Base-by-base conservation (phyloP, 2,888 invertebrate genomes). In the Eupithecia subumbrata region DNA sequence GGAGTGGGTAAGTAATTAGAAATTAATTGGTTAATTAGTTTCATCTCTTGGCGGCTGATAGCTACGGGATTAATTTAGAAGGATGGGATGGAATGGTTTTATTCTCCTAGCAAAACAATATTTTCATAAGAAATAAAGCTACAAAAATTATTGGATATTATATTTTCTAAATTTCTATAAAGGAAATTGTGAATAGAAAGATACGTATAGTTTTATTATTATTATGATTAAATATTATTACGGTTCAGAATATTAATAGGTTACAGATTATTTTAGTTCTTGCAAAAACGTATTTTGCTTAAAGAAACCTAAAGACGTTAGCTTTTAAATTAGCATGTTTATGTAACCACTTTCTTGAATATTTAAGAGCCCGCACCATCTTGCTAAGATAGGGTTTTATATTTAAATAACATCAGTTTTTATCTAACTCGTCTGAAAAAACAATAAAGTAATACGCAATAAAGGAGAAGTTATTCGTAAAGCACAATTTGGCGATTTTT, bases 1-100 rank as follows among this genome's bases (percentile, higher is more conserved):
- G 40, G 48, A 76, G 63, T 64, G 70, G 79, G 80, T 79, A 77
- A 79, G 80, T 80, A 43, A 25, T 64, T 64, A 64, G 34, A 12
- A 64, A 64, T 64, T 64, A 64, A 34, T 64, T 18, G 5, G 8
- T 30, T 64, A 18, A 9, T 63, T 18, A 7, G 34, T 64, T 18
- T 64, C 16, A 9, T 8, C 34, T 2, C 7, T 30, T 14, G n/a
- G 40, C 37, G 22, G 18, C 12, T 8, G 22, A 40, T 67, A n/a
- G 40, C 9, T 9, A 9, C 8, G 40, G 0, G 67, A 43, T 68
- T 16, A 5, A 2, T 60, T 56, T 56, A 22, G 22, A 11, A 25
- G 60, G 1, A 60, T 22, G 22, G 22, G 22, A 2, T 22, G 9
- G 22, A 40, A 40, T 56, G 1, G 25, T 68, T 43, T 22, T 11